These are phyloP conservation scores for Hyles euphorbiae DNA, from an alignment of 1,140 invertebrate species.

Conservation along the genomic window DNA sequence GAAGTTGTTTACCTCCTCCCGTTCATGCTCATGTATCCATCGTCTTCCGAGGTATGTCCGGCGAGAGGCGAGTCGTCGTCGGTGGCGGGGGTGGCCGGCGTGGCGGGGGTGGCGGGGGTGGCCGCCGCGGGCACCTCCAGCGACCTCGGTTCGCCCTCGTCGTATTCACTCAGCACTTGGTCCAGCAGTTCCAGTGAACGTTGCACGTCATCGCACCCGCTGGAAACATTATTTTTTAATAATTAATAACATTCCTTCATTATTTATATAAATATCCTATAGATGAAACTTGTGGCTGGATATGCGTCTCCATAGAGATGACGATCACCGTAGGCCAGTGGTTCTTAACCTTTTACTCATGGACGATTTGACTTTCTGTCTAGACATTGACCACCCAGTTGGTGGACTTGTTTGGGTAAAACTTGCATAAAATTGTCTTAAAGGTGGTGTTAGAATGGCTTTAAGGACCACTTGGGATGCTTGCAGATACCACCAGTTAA, in stretches of 20 bases:
- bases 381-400: too few relatives aligned
- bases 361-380: too few relatives aligned
- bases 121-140: constrained; percentile 66
- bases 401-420: too few relatives aligned
- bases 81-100: constrained; percentile 64
- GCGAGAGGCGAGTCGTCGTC: constrained; percentile 85
- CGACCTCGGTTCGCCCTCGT: constrained; percentile 77
- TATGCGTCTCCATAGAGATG: too few relatives aligned
- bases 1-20: constrained; percentile 77
- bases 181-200: constrained; percentile 89
- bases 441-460: too few relatives aligned
- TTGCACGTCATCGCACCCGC: constrained; percentile 86
- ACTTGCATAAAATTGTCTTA: too few relatives aligned
- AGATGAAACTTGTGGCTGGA: too few relatives aligned
- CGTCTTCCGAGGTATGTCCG: constrained; percentile 89
- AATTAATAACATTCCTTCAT: neutral
- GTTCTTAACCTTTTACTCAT: too few relatives aligned
- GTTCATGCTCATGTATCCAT: constrained; percentile 93
- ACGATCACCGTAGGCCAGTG: too few relatives aligned
- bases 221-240: constrained; percentile 63
- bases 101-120: constrained; percentile 64
- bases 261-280: too few relatives aligned
- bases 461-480: too few relatives aligned
- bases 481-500: too few relatives aligned
- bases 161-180: constrained; percentile 91